Evolutionary conservation across 2,888 invertebrate genomes (phyloP).

Genomic region (Drosophila villosipedis): DNA sequence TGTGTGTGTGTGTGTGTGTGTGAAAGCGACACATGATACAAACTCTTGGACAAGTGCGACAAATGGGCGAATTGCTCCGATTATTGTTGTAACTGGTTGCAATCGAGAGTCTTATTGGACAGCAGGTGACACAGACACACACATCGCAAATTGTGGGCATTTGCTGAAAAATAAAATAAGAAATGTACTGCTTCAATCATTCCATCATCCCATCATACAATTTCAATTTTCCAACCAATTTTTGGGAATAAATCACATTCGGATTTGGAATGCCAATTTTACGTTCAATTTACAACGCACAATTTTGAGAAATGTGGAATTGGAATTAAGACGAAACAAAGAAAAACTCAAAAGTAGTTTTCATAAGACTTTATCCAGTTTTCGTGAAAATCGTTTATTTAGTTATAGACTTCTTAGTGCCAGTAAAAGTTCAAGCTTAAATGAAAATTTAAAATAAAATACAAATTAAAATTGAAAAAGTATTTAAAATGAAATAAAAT

Average conservation of each 20-base stretch:
- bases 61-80: slow-evolving; percentile 58
- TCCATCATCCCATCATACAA: background rate
- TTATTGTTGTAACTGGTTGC: slow-evolving; percentile 76
- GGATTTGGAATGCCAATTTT: background rate
- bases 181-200: slow-evolving; percentile 9
- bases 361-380: background rate
- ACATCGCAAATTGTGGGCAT: slow-evolving; percentile 27
- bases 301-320: background rate
- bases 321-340: no score
- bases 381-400: background rate
- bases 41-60: slow-evolving; percentile 48
- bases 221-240: background rate
- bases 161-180: slow-evolving; percentile 8
- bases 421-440: background rate
- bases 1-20: slow-evolving; percentile 27
- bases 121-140: slow-evolving; percentile 35
- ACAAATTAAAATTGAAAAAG: background rate
- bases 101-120: slow-evolving; percentile 66
- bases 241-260: background rate
- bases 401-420: background rate
- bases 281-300: background rate
- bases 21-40: slow-evolving; percentile 2
- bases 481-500: background rate
- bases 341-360: background rate
- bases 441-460: no score